Evolutionary conservation across 2,888 invertebrate species (phyloP).

Genomic region (Aphodius sticticus): DNA sequence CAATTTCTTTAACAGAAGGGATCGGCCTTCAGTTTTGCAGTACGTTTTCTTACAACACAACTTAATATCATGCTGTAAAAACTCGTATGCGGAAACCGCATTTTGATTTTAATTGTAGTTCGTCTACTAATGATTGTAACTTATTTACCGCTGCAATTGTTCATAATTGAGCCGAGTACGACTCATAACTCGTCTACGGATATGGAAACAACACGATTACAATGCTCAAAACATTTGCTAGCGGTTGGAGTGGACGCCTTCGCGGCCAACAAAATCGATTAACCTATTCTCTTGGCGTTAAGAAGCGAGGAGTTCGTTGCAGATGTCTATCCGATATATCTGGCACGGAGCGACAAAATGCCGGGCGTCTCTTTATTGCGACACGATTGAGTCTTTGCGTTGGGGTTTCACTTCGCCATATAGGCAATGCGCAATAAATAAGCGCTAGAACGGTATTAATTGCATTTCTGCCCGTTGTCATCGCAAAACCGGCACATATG

Average conservation of each 20-base stretch:
- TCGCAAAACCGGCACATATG: neutral
- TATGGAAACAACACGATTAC: slow-evolving; percentile 4
- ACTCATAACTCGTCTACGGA: neutral
- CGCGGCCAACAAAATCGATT: neutral
- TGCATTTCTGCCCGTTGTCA: neutral
- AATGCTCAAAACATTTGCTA: neutral
- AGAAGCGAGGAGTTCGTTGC: neutral
- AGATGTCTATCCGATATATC: neutral
- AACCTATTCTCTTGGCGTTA: neutral
- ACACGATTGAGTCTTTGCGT: neutral
- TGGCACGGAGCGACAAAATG: neutral
- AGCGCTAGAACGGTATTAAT: slow-evolving; percentile 4
- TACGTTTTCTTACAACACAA: no score
- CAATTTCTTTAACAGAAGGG: no score
- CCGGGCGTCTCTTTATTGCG: neutral
- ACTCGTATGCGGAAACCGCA: neutral
- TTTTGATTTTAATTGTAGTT: neutral
- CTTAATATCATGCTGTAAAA: neutral
- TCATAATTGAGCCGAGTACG: neutral
- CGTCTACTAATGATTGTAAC: neutral
- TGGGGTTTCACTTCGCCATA: neutral
- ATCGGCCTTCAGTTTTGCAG: no score
- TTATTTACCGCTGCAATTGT: neutral
- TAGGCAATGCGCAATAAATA: neutral
- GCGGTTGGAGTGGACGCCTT: neutral